A percentile compares a stretch with the other conserved stretches of the same genome.
Conservation (phyloP, 2,888 invertebrate species). For the Dryobotodes eremita region DNA sequence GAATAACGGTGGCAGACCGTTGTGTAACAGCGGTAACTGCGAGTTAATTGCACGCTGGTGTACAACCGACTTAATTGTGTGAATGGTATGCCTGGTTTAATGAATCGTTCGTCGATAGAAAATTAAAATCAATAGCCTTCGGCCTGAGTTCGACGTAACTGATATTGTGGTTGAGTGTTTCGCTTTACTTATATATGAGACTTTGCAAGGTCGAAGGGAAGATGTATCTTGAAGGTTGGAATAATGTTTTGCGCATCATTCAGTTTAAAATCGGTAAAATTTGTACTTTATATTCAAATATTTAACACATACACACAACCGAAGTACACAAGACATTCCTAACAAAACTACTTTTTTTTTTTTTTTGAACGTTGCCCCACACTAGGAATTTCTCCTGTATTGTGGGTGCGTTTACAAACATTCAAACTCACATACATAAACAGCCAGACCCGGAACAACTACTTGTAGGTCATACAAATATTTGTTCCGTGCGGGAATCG, state of each 20-base stretch:
- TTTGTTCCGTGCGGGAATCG: no score
- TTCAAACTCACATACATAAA: no score
- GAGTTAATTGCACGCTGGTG: conserved; percentile 64
- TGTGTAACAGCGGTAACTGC: conserved; percentile 75
- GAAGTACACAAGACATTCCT: not conserved
- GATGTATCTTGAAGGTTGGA: conserved; percentile 18
- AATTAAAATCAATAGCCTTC: conserved; percentile 50
- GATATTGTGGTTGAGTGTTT: conserved; percentile 45
- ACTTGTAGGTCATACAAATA: no score
- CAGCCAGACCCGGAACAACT: no score
- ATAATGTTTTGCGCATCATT: not conserved
- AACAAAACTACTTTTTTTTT: no score
- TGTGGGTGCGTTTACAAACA: no score
- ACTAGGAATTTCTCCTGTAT: no score
- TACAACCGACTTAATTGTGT: conserved; percentile 62
- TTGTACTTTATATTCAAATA: not conserved
- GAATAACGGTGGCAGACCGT: conserved; percentile 76
- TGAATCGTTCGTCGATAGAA: conserved; percentile 52
- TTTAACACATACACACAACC: not conserved
- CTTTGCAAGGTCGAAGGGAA: conserved; percentile 20
- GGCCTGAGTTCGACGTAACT: conserved; percentile 37
- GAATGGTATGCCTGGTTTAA: conserved; percentile 55
- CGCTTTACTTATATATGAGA: conserved; percentile 32
- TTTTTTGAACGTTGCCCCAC: no score
- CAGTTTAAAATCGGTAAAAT: not conserved